A percentile compares a stretch with the other conserved stretches of the same genome.
phyloP scores from a whole-genome alignment of 2,797 vertebrate genomes.

The Molothrus aeneus region DNA sequence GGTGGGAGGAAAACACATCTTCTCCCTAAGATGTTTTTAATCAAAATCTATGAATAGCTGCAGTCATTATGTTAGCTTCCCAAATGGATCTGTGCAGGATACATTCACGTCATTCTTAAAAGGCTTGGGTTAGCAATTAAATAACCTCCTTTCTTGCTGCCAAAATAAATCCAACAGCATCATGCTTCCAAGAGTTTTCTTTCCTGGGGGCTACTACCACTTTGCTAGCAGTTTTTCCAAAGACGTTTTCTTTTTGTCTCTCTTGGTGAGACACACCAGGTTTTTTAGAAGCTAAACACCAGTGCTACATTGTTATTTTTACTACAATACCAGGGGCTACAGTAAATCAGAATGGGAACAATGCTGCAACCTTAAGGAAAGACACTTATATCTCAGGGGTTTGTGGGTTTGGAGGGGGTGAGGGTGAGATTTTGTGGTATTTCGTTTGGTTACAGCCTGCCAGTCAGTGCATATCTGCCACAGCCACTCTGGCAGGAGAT shows the following conservation, averaged over 20 bases:
- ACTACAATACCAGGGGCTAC: not conserved
- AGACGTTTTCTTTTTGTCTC: not conserved
- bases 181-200: not conserved
- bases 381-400: accelerated
- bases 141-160: not conserved
- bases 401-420: not conserved
- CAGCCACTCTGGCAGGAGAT: not conserved
- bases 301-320: not conserved
- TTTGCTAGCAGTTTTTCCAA: not conserved
- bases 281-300: not conserved
- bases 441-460: not conserved
- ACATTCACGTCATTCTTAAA: not conserved
- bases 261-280: not conserved
- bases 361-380: not conserved
- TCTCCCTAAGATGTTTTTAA: not conserved
- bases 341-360: not conserved
- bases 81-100: not conserved
- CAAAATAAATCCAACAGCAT: not conserved
- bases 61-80: not conserved
- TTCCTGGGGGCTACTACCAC: not conserved
- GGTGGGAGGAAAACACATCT: not conserved
- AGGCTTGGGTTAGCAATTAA: not conserved
- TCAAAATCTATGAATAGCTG: not conserved
- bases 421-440: too few species aligned
- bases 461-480: not conserved